These are phyloP conservation scores for Pristis pectinata DNA, from an alignment of 2,797 vertebrate species.

Conservation along the genomic window DNA sequence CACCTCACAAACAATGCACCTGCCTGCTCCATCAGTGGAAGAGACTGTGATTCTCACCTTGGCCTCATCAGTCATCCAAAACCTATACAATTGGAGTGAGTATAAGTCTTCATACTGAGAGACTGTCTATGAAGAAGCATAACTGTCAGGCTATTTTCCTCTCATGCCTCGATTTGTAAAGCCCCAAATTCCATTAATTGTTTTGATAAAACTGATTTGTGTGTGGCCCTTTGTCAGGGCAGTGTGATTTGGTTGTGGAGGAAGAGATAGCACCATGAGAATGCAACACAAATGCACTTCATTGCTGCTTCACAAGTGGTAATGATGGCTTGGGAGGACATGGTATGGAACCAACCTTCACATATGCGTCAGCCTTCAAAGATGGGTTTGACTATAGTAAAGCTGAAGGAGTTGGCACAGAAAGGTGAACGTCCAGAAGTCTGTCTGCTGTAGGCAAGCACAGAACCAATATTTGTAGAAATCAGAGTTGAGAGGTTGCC, in stretches of 20 bases:
- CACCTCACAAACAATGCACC: no score
- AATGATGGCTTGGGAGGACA: not conserved
- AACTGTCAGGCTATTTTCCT: no score
- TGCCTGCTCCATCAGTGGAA: no score
- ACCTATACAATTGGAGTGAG: no score
- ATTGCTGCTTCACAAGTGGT: not conserved
- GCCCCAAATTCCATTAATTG: no score
- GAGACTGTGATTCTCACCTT: no score
- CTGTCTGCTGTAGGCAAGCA: constrained; percentile 10
- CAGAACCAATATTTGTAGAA: constrained; percentile 20
- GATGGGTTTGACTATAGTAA: not conserved
- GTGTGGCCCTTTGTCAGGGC: no score
- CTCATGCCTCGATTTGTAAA: no score
- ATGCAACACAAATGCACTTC: not conserved
- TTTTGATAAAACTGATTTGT: no score
- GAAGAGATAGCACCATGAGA: not conserved
- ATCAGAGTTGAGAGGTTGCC: not conserved
- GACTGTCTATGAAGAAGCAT: no score
- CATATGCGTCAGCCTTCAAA: not conserved
- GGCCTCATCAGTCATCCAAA: no score
- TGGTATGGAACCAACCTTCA: not conserved
- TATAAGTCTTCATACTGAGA: no score
- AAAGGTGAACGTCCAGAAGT: not conserved
- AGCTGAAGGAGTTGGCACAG: constrained; percentile 1
- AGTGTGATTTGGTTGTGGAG: not conserved